These are phyloP conservation scores for Philereme transversata DNA, from an alignment of 2,888 invertebrate species.

Conservation along the genomic window DNA sequence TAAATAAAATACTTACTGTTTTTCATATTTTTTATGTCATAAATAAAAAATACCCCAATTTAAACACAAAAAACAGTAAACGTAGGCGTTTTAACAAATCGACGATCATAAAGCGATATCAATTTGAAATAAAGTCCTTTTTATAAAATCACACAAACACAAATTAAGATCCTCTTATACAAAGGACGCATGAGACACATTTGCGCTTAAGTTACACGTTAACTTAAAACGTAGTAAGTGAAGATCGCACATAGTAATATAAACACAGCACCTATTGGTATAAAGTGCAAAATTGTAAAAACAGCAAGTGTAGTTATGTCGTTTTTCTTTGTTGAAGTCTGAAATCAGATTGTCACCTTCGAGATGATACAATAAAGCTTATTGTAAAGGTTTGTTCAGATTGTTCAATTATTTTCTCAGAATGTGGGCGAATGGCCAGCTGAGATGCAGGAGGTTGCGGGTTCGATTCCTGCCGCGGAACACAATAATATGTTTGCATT, in stretches of 20 bases:
- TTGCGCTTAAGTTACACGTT: slow-evolving; percentile 36
- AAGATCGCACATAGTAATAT: not conserved
- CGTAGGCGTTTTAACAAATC: slow-evolving; percentile 55
- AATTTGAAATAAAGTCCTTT: slow-evolving; percentile 45
- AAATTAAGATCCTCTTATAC: slow-evolving; percentile 53
- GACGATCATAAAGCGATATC: slow-evolving; percentile 46
- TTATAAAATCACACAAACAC: slow-evolving; percentile 47
- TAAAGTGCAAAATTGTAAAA: slow-evolving; percentile 9
- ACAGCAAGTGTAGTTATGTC: slow-evolving; percentile 14
- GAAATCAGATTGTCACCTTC: slow-evolving; percentile 50
- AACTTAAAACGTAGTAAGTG: slow-evolving; percentile 5
- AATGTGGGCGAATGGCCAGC: no score
- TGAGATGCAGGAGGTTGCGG: no score
- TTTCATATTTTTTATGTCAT: not conserved
- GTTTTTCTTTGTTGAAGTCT: slow-evolving; percentile 8
- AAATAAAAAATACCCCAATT: slow-evolving; percentile 37
- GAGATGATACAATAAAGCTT: slow-evolving; percentile 45
- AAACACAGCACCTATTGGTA: not conserved
- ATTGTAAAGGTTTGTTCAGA: slow-evolving; percentile 39
- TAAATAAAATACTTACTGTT: no score
- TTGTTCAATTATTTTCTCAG: slow-evolving; percentile 3
- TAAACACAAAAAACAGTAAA: slow-evolving; percentile 43
- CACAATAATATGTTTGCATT: no score
- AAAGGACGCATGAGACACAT: slow-evolving; percentile 49
- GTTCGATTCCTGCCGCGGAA: no score